Base-by-base conservation (phyloP, 2,113 vertebrate genomes). In the Diglossa brunneiventris region DNA sequence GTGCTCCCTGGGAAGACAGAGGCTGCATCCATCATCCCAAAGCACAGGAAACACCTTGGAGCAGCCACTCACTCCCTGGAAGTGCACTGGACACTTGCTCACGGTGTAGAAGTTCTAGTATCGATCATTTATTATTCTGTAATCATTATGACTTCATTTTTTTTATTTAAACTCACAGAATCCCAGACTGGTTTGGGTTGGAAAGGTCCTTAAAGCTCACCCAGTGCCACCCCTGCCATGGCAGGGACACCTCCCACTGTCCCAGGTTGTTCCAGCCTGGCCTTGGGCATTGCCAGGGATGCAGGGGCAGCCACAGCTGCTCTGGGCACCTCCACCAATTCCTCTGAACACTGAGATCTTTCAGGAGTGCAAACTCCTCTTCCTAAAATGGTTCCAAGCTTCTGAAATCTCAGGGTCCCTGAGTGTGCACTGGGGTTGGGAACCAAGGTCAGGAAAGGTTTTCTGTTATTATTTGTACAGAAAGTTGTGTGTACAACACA, bases 341-440 rank as follows among this genome's bases (percentile, higher is more conserved):
- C 31, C 63, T 55, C 55, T 42, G 58, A 73, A 42, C 53, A 23
- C 21, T 6, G 15, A 13, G 13, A 5, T 28, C 42, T 73, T 39
- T 13, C 50, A 44, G 37, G 30, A 37, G 16, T 12, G 3, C 47
- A 37, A 53, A 74, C 26, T 55, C 64, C 73, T 59, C 20, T 35
- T 20, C 35, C 72, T 76, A n/a, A 70, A 75, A 20, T 0, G 3
- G 8, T 39, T 55, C 52, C 44, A 15, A 67, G 53, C 24, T 33
- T n/a, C 46, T 31, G 42, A 11, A 13, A 9, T 4, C 28, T 17
- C 19, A 15, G 13, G 16, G 4, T 35, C 37, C 14, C 76, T 26
- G 49, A 15, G 62, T 1, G 0, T 0, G 21, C 16, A 3, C 49
- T 44, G 22, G 2, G 6, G 18, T 30, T 70, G 31, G 35, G 59